Percentiles rank a stretch among this genome's conserved stretches.
These are phyloP conservation scores for Corythaixoides concolor DNA, from an alignment of 2,113 vertebrate species.

Conservation along the genomic window DNA sequence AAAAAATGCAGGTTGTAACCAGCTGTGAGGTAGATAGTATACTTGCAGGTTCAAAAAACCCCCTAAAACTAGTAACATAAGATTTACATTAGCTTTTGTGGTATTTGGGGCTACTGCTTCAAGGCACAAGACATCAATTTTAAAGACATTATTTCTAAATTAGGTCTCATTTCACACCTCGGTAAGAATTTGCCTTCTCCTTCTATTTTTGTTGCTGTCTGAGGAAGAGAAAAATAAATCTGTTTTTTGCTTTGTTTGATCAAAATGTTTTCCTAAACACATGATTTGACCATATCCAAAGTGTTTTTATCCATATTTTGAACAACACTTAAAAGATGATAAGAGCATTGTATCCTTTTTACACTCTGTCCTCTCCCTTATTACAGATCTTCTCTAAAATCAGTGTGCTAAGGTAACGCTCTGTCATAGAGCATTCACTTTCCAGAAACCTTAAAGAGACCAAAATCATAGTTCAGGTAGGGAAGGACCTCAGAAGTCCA, in stretches of 20 bases:
- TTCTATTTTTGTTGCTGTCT: background rate
- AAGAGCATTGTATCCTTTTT: background rate
- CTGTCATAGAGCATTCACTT: background rate
- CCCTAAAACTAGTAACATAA: background rate
- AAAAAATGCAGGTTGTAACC: background rate
- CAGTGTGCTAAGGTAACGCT: background rate
- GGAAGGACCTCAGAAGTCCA: background rate
- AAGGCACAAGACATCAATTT: background rate
- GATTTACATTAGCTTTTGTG: background rate
- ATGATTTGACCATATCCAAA: background rate
- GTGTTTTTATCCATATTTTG: background rate
- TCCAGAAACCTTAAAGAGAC: background rate
- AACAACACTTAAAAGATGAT: background rate
- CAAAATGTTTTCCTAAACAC: background rate
- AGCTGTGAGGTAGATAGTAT: background rate
- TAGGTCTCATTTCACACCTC: background rate
- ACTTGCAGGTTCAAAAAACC: background rate
- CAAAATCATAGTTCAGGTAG: background rate
- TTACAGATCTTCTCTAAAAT: background rate
- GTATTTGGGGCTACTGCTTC: background rate
- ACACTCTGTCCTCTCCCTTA: background rate
- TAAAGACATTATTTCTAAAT: background rate
- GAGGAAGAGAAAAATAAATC: background rate
- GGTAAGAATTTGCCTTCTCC: background rate
- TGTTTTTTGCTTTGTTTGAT: background rate